Base-by-base conservation (phyloP, 2,888 invertebrate genomes). In the Eudiplozoon nipponicum region DNA sequence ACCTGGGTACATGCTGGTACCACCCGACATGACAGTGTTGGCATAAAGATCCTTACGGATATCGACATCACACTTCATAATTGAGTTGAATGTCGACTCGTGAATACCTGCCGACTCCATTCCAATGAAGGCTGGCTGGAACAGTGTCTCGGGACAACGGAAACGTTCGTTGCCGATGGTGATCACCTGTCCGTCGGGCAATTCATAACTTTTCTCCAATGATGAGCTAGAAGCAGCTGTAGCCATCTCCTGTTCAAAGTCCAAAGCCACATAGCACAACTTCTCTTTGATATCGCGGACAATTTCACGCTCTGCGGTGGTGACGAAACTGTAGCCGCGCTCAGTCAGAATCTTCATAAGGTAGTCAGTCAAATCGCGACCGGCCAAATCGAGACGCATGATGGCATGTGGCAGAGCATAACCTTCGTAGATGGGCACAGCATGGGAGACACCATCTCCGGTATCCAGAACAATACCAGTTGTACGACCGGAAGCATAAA, bases 1-100 rank as follows among this genome's bases (percentile, higher is more conserved):
- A 67, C 78, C 72, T 47, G 76, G 77, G 63, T 75, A 77, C 77
- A 78, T 77, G 61, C 77, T 77, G 65, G 74, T 75, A 54, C 76
- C 77, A 48, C 75, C 75, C 11, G 45, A 45, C 34, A 50, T 40
- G 13, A 50, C 51, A 22, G 49, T 50, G 45, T 50, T 43, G 22
- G 44, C 44, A 28, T 40, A 40, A 9, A 40, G 36, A 18, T 38
- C 35, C 38, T 42, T 38, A 9, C 46, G 34, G 20, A 45, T 28
- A 26, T 45, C 47, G 2, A 45, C 28, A 19, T 46, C 45, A 29
- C 46, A 43, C 18, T 45, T 39, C 28, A 37, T 38, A 7, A 47
- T 39, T 28, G 34, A 31, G 15, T 41, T 34, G 20, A 22, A 37
- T 21, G 40, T 21, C 5, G 28, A 31, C 9, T 31, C 35, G 21